Base-by-base conservation (phyloP, 1,140 invertebrate species). In the Drosophila lini region DNA sequence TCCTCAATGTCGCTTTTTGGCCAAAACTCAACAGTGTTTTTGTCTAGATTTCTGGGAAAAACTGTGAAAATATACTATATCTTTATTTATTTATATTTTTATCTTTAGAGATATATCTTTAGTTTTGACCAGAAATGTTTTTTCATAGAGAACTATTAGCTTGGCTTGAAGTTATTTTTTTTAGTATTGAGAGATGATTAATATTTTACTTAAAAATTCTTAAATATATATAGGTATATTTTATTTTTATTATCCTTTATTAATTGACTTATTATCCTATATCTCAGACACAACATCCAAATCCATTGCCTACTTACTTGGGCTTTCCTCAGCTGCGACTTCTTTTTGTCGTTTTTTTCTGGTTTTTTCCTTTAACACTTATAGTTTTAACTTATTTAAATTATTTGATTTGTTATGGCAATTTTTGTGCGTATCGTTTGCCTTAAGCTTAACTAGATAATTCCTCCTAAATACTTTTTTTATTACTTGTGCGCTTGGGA, bases 381-480 rank as follows among this genome's bases (percentile, higher is more conserved):
- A 16, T 68, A 56, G 50, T 60, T 64, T 48, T 25, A 55, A 36
- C 61, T 63, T 64, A 40, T 15, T 41, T n/a, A 16, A 40, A 28
- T 55, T 77, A 58, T 47, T 61, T 50, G 19, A 64, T 48, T 56
- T 74, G 31, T 48, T 62, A 61, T 77, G 61, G 74, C 63, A 53
- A 41, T 78, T 57, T 16, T 78, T 85, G 81, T 85, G 81, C 81
- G 81, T 81, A 78, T 84, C 61, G 58, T 62, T 85, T 74, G 52
- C 57, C 69, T 50, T 58, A 58, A 56, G 22, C 28, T 59, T 75
- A 68, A 50, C 41, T 36, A 38, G 40, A 62, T 32, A 58, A 28
- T 74, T 63, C 55, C 40, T 60, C 40, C n/a, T 63, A 36, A 32
- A 36, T 63, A 32, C 50, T 34, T 48, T 47, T 47, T 52, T 25